These are phyloP conservation scores for Spongilla lacustris DNA, from an alignment of 37 sponge, comb jelly and placozoan genomes.

Conservation along the genomic window DNA sequence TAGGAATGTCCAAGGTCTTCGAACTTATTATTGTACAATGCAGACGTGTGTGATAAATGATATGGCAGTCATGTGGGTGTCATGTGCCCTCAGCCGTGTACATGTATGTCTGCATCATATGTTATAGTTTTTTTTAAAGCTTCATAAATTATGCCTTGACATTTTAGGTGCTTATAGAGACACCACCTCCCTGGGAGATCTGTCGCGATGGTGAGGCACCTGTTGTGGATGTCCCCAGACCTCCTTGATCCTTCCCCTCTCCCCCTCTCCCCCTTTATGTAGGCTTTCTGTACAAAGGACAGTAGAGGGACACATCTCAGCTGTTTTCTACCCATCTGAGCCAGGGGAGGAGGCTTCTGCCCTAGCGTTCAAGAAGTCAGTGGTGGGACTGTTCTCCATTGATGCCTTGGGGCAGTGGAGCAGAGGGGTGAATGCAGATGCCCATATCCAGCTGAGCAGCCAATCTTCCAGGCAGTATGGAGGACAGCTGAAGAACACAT, in stretches of 20 bases:
- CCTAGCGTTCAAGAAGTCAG: slow-evolving; percentile 55
- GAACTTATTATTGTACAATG: too few relatives aligned
- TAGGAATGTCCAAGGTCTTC: too few relatives aligned
- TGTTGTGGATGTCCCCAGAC: neutral
- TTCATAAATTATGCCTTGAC: neutral
- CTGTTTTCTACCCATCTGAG: slow-evolving; percentile 13
- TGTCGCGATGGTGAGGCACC: neutral
- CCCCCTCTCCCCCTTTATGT: neutral
- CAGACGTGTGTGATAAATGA: too few relatives aligned
- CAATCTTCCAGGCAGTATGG: neutral
- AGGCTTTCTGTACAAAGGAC: slow-evolving; percentile 28
- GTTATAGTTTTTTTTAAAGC: too few relatives aligned
- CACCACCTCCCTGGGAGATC: neutral
- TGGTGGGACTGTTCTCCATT: slow-evolving; percentile 11
- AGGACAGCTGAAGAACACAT: neutral
- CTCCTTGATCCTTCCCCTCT: neutral
- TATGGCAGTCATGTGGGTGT: too few relatives aligned
- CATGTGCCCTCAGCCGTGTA: too few relatives aligned
- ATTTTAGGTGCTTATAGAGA: neutral
- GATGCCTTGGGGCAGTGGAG: neutral
- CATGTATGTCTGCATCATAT: too few relatives aligned
- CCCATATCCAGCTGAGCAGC: neutral
- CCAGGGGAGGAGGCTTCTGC: neutral
- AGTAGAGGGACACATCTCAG: slow-evolving; percentile 2
- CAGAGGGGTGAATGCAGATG: neutral